Base-by-base conservation (phyloP, 2,888 invertebrate species). In the Bedellia somnulentella region DNA sequence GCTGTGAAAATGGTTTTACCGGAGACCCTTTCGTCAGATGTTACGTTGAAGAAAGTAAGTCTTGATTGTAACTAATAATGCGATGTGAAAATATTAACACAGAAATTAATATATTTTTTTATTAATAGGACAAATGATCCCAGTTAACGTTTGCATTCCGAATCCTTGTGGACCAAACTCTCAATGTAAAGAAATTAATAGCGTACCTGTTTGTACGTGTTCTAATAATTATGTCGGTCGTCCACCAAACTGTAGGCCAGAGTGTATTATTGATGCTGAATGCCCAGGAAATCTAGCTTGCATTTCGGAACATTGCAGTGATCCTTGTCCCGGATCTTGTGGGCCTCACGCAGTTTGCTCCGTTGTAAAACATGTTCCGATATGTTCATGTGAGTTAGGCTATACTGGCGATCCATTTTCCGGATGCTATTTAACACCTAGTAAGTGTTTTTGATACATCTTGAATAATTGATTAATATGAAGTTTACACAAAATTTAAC, bases 21-120 rank as follows among this genome's bases (percentile, higher is more conserved):
- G 90, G 90, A 30, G 88, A 90, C 77, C 89, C 89, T 12, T 88
- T 89, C 48, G 79, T 80, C 43, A 82, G 83, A 59, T 89, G 89
- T 61, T 61, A 70, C 44, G 50, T 66, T 47, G 78, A 80, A 52
- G 76, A 80, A 63, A 79, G 83, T 84, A 82, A 82, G 82, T 75
- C 47, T 40, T 40, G 25, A 36, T 38, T n/a, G 27, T 31, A 15
- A 24, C 5, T 25, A 30, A 23, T 10, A 14, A 26, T 2, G 5
- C 10, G 2, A 27, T 27, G 16, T 12, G 4, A 27, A 11, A 6
- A 17, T 10, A 3, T 17, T 21, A 21, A 28, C 6, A 21, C n/a
- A 28, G 5, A 9, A 21, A 17, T n/a, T n/a, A n/a, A n/a, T n/a
- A n/a, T n/a, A 24, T 24, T n/a, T 12, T 27, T 12, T 14, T 23